These are phyloP conservation scores for Silurus lanzhouensis DNA, from an alignment of 2,797 vertebrate genomes.

Conservation along the genomic window DNA sequence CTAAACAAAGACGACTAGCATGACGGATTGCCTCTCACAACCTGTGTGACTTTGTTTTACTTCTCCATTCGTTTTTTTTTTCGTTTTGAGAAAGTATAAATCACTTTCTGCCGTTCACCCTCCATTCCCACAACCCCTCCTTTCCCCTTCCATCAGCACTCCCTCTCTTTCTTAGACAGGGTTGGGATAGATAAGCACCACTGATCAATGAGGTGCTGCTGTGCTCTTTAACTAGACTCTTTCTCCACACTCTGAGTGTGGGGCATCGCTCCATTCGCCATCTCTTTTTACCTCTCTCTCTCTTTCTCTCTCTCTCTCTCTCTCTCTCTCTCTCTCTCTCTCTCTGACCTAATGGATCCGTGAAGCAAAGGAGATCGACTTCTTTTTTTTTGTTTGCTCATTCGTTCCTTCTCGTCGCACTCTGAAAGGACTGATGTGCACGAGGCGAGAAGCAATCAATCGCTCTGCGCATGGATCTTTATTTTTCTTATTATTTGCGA, in stretches of 20 bases:
- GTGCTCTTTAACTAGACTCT: conserved; percentile 53
- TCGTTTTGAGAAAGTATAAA: conserved; percentile 30
- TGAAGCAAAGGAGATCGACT: conserved; percentile 53
- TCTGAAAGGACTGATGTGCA: conserved; percentile 49
- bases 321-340: conserved; percentile 24
- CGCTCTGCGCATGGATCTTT: conserved; percentile 46
- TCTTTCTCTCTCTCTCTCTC: conserved; percentile 17
- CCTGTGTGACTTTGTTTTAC: conserved; percentile 38
- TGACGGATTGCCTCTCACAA: conserved; percentile 38
- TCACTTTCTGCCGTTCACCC: conserved; percentile 31
- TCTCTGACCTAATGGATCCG: conserved; percentile 50
- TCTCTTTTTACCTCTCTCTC: conserved; percentile 48
- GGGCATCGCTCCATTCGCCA: conserved; percentile 34
- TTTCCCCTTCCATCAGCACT: conserved; percentile 34
- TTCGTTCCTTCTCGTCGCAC: conserved; percentile 51
- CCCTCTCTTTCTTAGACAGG: conserved; percentile 40
- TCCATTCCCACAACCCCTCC: conserved; percentile 8
- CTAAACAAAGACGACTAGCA: conserved; percentile 19
- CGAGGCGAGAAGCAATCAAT: conserved; percentile 55
- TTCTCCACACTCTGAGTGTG: conserved; percentile 45
- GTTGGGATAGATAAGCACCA: conserved; percentile 52
- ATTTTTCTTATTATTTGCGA: conserved; percentile 31
- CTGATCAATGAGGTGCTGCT: conserved; percentile 55
- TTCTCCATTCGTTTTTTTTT: conserved; percentile 25
- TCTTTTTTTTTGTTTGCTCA: conserved; percentile 54